Evolutionary conservation across 2,797 vertebrate species (phyloP).

Genomic region (Pogonophryne albipinna): DNA sequence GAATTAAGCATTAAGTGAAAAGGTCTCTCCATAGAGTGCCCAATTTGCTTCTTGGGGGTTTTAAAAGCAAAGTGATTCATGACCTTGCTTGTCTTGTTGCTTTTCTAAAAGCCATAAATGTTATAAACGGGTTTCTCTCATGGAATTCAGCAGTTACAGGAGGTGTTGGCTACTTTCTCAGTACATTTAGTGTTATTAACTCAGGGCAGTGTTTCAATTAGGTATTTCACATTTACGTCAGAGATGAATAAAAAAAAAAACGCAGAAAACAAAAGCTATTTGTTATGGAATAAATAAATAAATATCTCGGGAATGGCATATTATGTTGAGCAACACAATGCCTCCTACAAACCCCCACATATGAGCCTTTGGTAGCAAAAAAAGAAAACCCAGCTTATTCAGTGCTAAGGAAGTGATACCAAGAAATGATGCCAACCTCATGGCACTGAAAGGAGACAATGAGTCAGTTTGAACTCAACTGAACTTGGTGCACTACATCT

Average conservation of each 20-base stretch:
- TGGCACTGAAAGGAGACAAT: slow-evolving; percentile 2
- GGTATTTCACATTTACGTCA: slow-evolving; percentile 11
- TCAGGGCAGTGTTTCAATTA: slow-evolving; percentile 3
- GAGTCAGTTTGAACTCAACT: slow-evolving; percentile 7
- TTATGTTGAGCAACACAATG: too few species aligned
- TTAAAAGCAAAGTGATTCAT: slow-evolving; percentile 11
- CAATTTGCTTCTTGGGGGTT: neutral
- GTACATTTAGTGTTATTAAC: neutral
- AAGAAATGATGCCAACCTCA: slow-evolving; percentile 7
- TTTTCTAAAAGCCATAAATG: neutral
- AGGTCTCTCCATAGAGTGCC: neutral
- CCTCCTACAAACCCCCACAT: slow-evolving; percentile 24
- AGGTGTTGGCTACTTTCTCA: neutral
- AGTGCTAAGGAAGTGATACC: slow-evolving; percentile 22
- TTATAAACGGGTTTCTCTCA: neutral
- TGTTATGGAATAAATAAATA: slow-evolving; percentile 9
- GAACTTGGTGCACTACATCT: slow-evolving; percentile 11
- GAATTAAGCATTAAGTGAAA: slow-evolving; percentile 5
- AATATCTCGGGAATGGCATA: slow-evolving; percentile 22
- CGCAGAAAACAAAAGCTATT: slow-evolving; percentile 28
- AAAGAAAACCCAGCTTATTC: slow-evolving; percentile 5
- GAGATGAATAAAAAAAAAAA: slow-evolving; percentile 10
- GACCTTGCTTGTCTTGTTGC: neutral
- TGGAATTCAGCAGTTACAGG: neutral
- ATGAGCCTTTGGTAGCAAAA: slow-evolving; percentile 29